Conservation (phyloP, 2,888 invertebrate genomes). For the Tipula helvola region DNA sequence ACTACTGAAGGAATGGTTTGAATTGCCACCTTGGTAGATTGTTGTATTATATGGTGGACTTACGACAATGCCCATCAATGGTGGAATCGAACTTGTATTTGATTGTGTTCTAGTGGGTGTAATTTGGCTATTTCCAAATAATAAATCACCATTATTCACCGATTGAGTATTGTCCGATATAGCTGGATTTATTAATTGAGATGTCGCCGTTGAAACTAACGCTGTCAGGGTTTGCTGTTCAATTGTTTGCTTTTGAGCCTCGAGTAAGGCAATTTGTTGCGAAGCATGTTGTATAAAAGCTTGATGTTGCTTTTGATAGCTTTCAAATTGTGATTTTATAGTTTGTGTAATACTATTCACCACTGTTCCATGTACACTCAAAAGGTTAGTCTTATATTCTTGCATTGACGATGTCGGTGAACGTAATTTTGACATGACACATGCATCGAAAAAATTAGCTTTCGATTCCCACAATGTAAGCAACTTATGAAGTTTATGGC, state of each 20-base stretch:
- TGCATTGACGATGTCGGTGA: conserved; percentile 80
- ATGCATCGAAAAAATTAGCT: conserved; percentile 71
- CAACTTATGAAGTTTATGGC: conserved; percentile 83
- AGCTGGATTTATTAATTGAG: conserved; percentile 22
- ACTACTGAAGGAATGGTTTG: neutral
- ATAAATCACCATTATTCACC: conserved; percentile 8
- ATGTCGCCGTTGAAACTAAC: conserved; percentile 23
- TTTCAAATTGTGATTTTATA: conserved; percentile 74
- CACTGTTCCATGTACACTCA: conserved; percentile 66
- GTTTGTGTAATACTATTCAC: conserved; percentile 64
- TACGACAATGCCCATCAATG: conserved; percentile 27
- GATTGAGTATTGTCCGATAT: neutral
- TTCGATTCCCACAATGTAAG: conserved; percentile 95
- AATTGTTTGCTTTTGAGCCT: conserved; percentile 60
- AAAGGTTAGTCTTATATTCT: conserved; percentile 74
- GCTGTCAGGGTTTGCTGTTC: conserved; percentile 31
- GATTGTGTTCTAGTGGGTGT: conserved; percentile 24
- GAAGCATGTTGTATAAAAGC: conserved; percentile 86
- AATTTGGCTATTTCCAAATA: neutral
- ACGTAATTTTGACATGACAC: conserved; percentile 75
- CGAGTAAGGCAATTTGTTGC: conserved; percentile 74
- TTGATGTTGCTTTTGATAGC: conserved; percentile 88
- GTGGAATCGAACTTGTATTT: conserved; percentile 24
- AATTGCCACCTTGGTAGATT: neutral
- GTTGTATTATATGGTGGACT: conserved; percentile 31